Evolutionary conservation across 2,113 vertebrate species (phyloP).

Genomic region (Pipa parva): DNA sequence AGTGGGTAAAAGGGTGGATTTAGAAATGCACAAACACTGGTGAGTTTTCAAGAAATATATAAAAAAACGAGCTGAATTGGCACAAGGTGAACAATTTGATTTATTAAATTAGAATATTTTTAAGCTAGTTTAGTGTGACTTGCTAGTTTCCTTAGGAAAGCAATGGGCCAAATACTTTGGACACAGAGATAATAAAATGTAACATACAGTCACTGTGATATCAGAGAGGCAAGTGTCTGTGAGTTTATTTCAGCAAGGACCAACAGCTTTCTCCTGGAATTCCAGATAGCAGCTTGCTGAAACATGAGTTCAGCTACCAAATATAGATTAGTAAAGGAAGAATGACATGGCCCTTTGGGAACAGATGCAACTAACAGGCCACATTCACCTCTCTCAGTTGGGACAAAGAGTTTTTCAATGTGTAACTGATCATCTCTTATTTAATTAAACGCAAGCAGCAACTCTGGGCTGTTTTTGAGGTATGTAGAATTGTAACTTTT

Average conservation of each 20-base stretch:
- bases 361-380: conserved; percentile 77
- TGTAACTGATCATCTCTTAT: conserved; percentile 46
- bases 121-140: no score
- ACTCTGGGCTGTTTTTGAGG: conserved; percentile 51
- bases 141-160: neutral
- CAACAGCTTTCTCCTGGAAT: conserved; percentile 55
- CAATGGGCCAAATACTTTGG: neutral
- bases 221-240: conserved; percentile 49
- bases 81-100: no score
- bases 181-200: conserved; percentile 27
- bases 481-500: no score
- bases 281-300: conserved; percentile 75
- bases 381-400: conserved; percentile 64
- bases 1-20: no score
- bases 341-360: conserved; percentile 71
- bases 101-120: no score
- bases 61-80: no score
- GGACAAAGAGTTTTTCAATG: conserved; percentile 56
- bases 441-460: conserved; percentile 32
- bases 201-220: conserved; percentile 41
- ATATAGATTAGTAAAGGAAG: conserved; percentile 78
- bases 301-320: conserved; percentile 91
- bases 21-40: no score
- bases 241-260: conserved; percentile 52
- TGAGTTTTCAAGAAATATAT: no score